These are phyloP conservation scores for Unio pictorum DNA, from an alignment of 2,888 invertebrate species.

Conservation along the genomic window DNA sequence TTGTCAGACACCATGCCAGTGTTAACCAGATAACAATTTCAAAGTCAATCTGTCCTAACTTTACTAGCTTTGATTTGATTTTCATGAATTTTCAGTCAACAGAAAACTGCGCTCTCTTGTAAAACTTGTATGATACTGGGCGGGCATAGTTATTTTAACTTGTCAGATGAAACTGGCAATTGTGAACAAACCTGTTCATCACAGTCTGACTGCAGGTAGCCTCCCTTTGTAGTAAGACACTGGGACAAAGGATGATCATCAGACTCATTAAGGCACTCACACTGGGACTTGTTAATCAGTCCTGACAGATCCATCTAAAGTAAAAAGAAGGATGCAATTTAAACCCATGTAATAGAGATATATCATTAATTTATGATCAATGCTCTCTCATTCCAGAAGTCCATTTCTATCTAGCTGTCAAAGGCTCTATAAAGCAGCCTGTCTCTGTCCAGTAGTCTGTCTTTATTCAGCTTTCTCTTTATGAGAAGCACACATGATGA, in stretches of 20 bases:
- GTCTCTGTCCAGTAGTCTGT: no score
- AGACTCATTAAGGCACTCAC: constrained; percentile 96
- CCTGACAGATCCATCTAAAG: constrained; percentile 89
- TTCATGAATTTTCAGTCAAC: no score
- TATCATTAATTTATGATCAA: neutral
- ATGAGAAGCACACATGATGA: no score
- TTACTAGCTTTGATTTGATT: no score
- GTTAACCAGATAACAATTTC: no score
- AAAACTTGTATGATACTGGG: neutral
- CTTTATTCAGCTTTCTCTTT: no score
- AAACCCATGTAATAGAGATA: neutral
- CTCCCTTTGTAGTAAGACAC: constrained; percentile 65
- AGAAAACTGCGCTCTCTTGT: no score
- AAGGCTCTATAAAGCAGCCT: no score
- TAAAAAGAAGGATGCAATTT: constrained; percentile 2
- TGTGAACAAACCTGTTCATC: constrained; percentile 83
- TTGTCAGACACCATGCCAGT: no score
- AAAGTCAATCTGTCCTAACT: no score
- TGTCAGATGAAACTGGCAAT: constrained; percentile 7
- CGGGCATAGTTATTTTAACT: neutral
- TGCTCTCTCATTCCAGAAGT: no score
- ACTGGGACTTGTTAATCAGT: constrained; percentile 89
- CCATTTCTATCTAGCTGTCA: no score
- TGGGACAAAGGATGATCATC: constrained; percentile 91
- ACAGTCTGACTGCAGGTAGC: constrained; percentile 80